These are phyloP conservation scores for Rynchops niger DNA, from an alignment of 2,113 vertebrate genomes.

Conservation along the genomic window DNA sequence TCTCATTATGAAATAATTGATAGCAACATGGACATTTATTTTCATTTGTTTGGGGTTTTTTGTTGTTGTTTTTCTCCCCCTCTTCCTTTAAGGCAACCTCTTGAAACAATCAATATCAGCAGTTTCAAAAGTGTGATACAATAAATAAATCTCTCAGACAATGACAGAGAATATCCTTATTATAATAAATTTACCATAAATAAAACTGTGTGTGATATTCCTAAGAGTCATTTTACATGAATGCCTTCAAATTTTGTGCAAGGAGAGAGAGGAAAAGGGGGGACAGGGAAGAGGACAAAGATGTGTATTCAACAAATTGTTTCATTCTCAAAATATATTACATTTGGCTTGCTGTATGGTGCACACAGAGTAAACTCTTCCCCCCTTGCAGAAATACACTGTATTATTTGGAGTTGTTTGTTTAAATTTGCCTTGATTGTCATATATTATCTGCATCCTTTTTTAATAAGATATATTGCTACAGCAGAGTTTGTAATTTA, in stretches of 20 bases:
- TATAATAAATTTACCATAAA: slow-evolving; percentile 74
- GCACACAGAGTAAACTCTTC: not conserved
- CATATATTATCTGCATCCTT: not conserved
- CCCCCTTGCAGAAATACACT: not conserved
- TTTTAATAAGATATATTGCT: not conserved
- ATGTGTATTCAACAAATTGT: not conserved
- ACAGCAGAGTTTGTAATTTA: not conserved
- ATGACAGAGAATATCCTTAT: slow-evolving; percentile 71
- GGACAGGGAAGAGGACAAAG: not conserved
- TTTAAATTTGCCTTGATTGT: not conserved
- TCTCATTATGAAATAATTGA: slow-evolving; percentile 74
- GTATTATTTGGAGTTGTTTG: not conserved
- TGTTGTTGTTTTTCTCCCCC: not conserved
- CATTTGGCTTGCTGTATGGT: not conserved
- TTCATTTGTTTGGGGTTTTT: slow-evolving; percentile 14
- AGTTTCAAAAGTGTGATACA: slow-evolving; percentile 57
- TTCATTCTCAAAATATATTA: slow-evolving; percentile 26
- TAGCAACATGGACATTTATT: slow-evolving; percentile 66
- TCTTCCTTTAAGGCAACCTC: slow-evolving; percentile 54
- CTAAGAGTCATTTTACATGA: slow-evolving; percentile 53
- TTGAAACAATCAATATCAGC: slow-evolving; percentile 64
- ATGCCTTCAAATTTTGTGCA: slow-evolving; percentile 17
- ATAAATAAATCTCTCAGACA: slow-evolving; percentile 74
- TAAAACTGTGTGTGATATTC: slow-evolving; percentile 58
- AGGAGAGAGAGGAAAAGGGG: not conserved